Evolutionary conservation across 2,888 invertebrate genomes (phyloP).

Genomic region (Drosophila mettleri): DNA sequence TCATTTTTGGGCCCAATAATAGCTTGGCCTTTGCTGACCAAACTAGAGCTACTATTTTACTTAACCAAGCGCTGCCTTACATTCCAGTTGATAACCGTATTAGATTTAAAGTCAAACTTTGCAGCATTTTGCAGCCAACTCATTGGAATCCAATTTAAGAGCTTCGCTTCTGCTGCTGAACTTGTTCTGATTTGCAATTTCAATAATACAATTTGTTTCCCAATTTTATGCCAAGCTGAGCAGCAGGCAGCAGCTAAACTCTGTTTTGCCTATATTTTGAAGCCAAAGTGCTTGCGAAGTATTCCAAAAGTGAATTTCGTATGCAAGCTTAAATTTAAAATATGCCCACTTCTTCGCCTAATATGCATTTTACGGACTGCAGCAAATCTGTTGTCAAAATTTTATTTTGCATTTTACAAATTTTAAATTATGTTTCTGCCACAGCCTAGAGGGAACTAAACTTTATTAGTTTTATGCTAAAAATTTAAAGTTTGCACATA

Average conservation of each 20-base stretch:
- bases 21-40: background rate
- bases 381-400: conserved; percentile 53
- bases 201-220: conserved; percentile 73
- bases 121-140: conserved; percentile 11
- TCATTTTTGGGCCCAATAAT: background rate
- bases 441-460: conserved; percentile 8
- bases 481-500: conserved; percentile 13
- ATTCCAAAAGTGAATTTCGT: conserved; percentile 24
- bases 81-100: conserved; percentile 6
- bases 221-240: conserved; percentile 73
- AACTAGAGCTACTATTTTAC: background rate
- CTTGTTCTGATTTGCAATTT: conserved; percentile 70
- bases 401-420: conserved; percentile 39
- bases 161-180: conserved; percentile 18
- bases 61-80: background rate
- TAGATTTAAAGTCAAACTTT: conserved; percentile 18
- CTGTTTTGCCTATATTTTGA: conserved; percentile 33
- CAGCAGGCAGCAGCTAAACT: conserved; percentile 43
- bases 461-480: background rate
- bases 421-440: conserved; percentile 33
- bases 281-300: conserved; percentile 29
- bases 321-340: conserved; percentile 10
- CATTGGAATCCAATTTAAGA: conserved; percentile 13
- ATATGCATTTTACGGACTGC: conserved; percentile 27
- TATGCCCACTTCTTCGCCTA: conserved; percentile 9